Evolutionary conservation across 1,140 invertebrate genomes (phyloP).

Genomic region (Aphaenogaster floridana): DNA sequence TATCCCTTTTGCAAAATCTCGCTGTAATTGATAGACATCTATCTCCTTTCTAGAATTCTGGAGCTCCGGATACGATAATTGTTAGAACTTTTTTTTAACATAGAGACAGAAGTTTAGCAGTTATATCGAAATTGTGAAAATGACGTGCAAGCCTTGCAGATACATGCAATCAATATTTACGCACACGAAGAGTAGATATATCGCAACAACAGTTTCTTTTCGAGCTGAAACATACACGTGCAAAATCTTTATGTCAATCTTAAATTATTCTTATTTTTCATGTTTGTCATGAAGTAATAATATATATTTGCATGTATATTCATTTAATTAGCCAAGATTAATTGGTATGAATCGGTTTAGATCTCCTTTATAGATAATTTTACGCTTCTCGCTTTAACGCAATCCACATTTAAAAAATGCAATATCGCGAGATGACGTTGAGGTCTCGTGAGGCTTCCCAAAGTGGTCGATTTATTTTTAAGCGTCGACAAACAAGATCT

Average conservation of each 20-base stretch:
- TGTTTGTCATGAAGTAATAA: not conserved
- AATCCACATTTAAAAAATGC: not conserved
- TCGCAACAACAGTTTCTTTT: not conserved
- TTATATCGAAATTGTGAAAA: constrained; percentile 1
- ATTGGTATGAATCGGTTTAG: not conserved
- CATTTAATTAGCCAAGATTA: not conserved
- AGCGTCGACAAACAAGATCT: constrained; percentile 40
- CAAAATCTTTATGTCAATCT: not conserved
- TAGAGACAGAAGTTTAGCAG: not conserved
- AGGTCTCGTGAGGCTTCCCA: constrained; percentile 15
- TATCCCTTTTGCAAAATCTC: not conserved
- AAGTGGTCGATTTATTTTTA: constrained; percentile 55
- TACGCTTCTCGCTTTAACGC: not conserved
- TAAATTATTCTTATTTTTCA: not conserved
- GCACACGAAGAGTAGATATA: constrained; percentile 22
- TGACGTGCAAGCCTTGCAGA: not conserved
- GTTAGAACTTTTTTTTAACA: too few species aligned
- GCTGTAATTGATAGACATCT: not conserved
- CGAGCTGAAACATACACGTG: not conserved
- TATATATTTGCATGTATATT: not conserved
- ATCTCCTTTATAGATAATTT: not conserved
- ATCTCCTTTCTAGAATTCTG: not conserved
- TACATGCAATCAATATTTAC: constrained; percentile 55
- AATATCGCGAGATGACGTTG: not conserved
- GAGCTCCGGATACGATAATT: not conserved